phyloP scores from a whole-genome alignment of 2,113 vertebrate species.

The Origma solitaria region DNA sequence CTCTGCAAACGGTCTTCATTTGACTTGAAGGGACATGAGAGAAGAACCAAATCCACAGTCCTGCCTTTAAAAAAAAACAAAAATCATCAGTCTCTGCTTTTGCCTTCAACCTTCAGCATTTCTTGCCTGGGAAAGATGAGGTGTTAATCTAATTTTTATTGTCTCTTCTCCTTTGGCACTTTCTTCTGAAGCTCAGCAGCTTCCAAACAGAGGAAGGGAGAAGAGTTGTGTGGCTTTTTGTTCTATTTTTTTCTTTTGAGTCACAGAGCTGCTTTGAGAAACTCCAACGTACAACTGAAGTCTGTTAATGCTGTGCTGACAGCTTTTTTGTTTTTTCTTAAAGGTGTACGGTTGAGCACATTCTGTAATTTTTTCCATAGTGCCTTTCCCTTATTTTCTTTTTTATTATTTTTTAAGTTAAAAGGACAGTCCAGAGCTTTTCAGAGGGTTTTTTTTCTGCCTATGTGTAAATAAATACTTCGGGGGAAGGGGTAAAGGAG shows the following conservation, averaged over 20 bases:
- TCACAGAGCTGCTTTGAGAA: constrained; percentile 53
- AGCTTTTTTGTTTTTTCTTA: constrained; percentile 51
- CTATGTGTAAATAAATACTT: constrained; percentile 69
- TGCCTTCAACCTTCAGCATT: constrained; percentile 66
- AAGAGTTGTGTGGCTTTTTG: constrained; percentile 4
- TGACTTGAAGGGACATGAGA: constrained; percentile 56
- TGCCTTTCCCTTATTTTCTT: constrained; percentile 73
- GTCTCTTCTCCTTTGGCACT: constrained; percentile 51
- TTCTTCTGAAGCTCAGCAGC: constrained; percentile 43
- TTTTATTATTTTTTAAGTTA: constrained; percentile 66
- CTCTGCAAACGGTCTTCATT: constrained; percentile 70
- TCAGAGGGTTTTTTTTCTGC: constrained; percentile 34
- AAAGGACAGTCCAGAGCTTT: constrained; percentile 70
- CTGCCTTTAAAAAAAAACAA: constrained; percentile 37
- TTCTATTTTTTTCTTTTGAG: not conserved
- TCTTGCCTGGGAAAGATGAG: constrained; percentile 62
- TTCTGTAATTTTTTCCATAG: constrained; percentile 69
- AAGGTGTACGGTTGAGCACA: constrained; percentile 61
- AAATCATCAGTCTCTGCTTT: constrained; percentile 56
- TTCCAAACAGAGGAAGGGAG: constrained; percentile 23
- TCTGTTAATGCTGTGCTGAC: constrained; percentile 39
- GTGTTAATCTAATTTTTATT: constrained; percentile 49
- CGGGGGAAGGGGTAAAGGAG: not conserved
- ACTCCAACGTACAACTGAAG: constrained; percentile 18
- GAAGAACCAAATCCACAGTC: constrained; percentile 51